These are phyloP conservation scores for Halcyon senegalensis DNA, from an alignment of 2,113 vertebrate genomes.

Conservation along the genomic window DNA sequence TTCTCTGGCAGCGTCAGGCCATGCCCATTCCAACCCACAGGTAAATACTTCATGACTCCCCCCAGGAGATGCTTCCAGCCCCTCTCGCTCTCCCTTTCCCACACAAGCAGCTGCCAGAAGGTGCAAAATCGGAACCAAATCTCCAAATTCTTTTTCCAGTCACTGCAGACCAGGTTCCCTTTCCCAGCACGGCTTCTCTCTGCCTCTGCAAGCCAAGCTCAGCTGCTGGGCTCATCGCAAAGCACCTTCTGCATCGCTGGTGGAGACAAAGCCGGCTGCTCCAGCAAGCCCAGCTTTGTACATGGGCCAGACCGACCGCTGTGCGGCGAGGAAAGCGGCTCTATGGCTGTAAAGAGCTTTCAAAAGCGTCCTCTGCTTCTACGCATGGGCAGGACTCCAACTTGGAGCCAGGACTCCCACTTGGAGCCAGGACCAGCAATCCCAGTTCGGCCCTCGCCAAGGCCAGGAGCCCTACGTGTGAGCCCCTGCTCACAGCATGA, in stretches of 20 bases:
- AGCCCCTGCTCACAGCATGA: not conserved
- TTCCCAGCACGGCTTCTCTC: rapidly evolving
- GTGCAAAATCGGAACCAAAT: not conserved
- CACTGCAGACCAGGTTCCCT: not conserved
- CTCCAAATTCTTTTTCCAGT: not conserved
- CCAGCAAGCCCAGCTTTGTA: not conserved
- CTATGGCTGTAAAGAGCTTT: not conserved
- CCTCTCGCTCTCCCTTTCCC: not conserved
- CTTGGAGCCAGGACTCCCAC: not conserved
- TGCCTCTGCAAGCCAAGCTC: not conserved
- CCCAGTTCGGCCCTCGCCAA: not conserved
- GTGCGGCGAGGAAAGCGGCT: not conserved
- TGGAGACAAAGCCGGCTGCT: not conserved
- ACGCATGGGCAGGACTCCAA: not conserved
- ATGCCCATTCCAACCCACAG: rapidly evolving
- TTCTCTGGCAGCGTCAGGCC: not conserved
- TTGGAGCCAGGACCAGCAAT: not conserved
- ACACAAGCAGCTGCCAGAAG: not conserved
- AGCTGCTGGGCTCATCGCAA: not conserved
- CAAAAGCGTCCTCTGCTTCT: not conserved
- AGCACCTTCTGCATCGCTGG: not conserved
- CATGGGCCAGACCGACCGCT: rapidly evolving
- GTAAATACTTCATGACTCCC: rapidly evolving
- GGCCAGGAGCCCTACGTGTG: rapidly evolving
- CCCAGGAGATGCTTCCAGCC: not conserved